Evolutionary conservation across 1,140 invertebrate species (phyloP).

Genomic region (Cyphomyrmex costatus): DNA sequence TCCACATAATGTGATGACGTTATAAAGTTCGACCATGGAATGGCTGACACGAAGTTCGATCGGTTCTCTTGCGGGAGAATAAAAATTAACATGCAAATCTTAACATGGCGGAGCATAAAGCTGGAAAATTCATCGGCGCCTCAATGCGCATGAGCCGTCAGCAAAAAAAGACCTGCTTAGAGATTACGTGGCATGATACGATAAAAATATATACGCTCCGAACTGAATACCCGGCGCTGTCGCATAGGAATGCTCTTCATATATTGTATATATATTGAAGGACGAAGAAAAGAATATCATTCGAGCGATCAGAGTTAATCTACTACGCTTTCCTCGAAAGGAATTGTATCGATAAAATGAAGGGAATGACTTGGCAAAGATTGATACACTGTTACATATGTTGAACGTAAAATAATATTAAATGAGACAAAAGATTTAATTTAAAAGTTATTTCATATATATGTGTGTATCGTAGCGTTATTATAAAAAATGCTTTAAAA

Average conservation of each 20-base stretch:
- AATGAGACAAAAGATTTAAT: background rate
- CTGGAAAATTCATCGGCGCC: constrained; percentile 38
- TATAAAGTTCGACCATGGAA: background rate
- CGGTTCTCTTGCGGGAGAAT: constrained; percentile 6
- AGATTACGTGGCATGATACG: constrained; percentile 71
- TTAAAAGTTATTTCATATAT: background rate
- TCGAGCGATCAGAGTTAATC: no score
- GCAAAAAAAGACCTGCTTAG: constrained; percentile 66
- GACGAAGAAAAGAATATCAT: constrained; percentile 5
- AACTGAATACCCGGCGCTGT: background rate
- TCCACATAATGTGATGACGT: background rate
- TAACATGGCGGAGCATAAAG: constrained; percentile 19
- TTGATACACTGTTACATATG: background rate
- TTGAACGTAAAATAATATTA: background rate
- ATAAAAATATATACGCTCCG: constrained; percentile 73
- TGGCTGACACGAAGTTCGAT: background rate
- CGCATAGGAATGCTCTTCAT: constrained; percentile 18
- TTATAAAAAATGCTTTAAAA: no score
- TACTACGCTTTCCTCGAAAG: background rate
- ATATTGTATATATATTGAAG: background rate
- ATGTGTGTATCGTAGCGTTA: no score
- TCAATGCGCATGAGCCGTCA: constrained; percentile 66
- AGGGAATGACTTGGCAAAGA: background rate
- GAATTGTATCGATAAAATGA: background rate
- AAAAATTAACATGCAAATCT: constrained; percentile 33